Base-by-base conservation (phyloP, 1,140 invertebrate genomes). In the Diachasma alloeum region DNA sequence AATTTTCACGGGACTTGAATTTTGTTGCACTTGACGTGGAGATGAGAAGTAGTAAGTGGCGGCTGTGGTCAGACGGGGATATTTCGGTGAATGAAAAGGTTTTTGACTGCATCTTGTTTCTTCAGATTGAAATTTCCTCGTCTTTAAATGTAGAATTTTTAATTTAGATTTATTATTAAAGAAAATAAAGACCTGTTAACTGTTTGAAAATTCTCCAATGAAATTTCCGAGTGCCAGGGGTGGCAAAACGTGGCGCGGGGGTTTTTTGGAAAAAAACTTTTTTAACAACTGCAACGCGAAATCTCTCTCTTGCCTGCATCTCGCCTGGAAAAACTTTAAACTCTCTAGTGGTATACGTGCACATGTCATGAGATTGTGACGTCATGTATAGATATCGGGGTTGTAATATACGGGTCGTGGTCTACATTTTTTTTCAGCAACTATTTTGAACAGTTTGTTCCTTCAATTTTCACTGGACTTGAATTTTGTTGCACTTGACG, bases 161-260 rank as follows among this genome's bases (percentile, higher is more conserved):
- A 3, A 31, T 31, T 31, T n/a, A n/a, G n/a, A n/a, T n/a, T n/a
- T n/a, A n/a, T n/a, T n/a, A n/a, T n/a, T n/a, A n/a, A n/a, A n/a
- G n/a, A n/a, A n/a, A n/a, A n/a, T n/a, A n/a, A n/a, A n/a, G n/a
- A n/a, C n/a, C n/a, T n/a, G n/a, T n/a, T n/a, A n/a, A n/a, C n/a
- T n/a, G n/a, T n/a, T n/a, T n/a, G n/a, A n/a, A n/a, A n/a, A n/a
- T n/a, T n/a, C n/a, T n/a, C n/a, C n/a, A n/a, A n/a, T n/a, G n/a
- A n/a, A n/a, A n/a, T n/a, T n/a, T n/a, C n/a, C n/a, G n/a, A n/a
- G n/a, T 76, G 75, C 71, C 75, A 76, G 22, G 69, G 44, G 24
- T 44, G 53, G 42, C 39, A 76, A 71, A 70, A 76, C 69, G 69
- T 72, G 75, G 72, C 75, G 42, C 17, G 31, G n/a, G n/a, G 31